Evolutionary conservation across 2,113 vertebrate genomes (phyloP), one percentile per base, ranked within the genome.

Genomic region (Actinemys pallida): DNA sequence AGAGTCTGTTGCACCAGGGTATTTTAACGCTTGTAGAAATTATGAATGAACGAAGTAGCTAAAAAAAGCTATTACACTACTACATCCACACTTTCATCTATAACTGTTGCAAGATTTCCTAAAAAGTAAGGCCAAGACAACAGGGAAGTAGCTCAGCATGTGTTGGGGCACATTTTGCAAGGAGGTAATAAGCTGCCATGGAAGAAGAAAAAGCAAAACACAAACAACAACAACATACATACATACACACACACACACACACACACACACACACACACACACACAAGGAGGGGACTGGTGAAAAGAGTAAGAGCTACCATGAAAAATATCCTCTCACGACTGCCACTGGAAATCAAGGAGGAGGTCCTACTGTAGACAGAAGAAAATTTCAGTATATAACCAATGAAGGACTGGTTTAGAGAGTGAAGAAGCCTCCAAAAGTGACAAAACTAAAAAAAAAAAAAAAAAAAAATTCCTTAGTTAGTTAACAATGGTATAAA

Each of bases 281-380:
- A 45, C 42, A 45, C 42, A 5, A 2, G 45, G 29, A 78, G 83
- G 92, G 52, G 52, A 86, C 72, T 92, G 91, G 1, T 53, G 76
- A 93, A 76, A 75, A 89, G 25, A 88, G 52, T 45, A n/a, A 69
- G 35, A 69, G 62, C 14, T 69, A 69, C 17, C 62, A 69, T n/a
- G 62, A 65, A 65, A 65, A 65, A n/a, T 65, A 86, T 78, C 78
- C 75, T 88, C 59, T 94, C 87, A 79, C 56, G 31, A 20, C 80
- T 45, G 76, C 6, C 69, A 54, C 91, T 31, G 29, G 85, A 92
- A 96, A 96, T 90, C 56, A 88, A 88, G 94, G 72, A 52, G 56
- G 80, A 91, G 22, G 49, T 45, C 92, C 84, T 86, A 81, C 72
- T 84, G 62, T 17, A 65, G 62, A 16, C 14, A n/a, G 31, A 8